Base-by-base conservation (phyloP, 2,797 vertebrate species). In the Morus bassanus region DNA sequence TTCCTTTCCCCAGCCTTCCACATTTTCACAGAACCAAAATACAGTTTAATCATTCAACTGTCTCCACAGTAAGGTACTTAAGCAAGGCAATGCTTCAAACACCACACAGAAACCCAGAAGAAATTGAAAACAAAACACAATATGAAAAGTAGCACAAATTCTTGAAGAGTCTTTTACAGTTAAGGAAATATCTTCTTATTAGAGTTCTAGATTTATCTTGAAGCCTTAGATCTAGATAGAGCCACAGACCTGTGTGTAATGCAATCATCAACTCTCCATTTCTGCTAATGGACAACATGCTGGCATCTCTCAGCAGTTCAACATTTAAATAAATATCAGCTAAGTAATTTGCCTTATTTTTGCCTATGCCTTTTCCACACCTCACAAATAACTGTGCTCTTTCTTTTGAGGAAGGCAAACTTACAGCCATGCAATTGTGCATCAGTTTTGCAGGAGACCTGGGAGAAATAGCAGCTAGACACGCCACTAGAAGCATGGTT, bases 281-380 rank as follows among this genome's bases (percentile, higher is more conserved):
- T 69, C 85, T 77, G 70, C 77, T 92, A 23, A 25, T 75, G 59
- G 61, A 16, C 67, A 88, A 16, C 30, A 61, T 59, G 70, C 60
- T 53, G 28, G 23, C 28, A 43, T 11, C 89, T 82, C 51, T 63
- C 77, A 73, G 60, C 48, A 68, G 75, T 82, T 96, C 86, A 86
- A 31, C 54, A 68, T 39, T 43, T n/a, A 91, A 91, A 95, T 77
- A 61, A 76, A 54, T 56, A 92, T 45, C 89, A 96, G 88, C 57
- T 76, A 93, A 94, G 48, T 37, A 85, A 87, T 85, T 91, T 86
- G 70, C 77, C 70, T 95, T 81, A 41, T 88, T 90, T 95, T 93
- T 88, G 59, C 64, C 90, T 72, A 27, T 2, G 2, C 4, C 24
- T 74, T 69, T 67, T 59, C 31, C 17, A 57, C n/a, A 48, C 3